phyloP scores from a whole-genome alignment of 2,113 vertebrate species.

The Ivindomyrus marchei region DNA sequence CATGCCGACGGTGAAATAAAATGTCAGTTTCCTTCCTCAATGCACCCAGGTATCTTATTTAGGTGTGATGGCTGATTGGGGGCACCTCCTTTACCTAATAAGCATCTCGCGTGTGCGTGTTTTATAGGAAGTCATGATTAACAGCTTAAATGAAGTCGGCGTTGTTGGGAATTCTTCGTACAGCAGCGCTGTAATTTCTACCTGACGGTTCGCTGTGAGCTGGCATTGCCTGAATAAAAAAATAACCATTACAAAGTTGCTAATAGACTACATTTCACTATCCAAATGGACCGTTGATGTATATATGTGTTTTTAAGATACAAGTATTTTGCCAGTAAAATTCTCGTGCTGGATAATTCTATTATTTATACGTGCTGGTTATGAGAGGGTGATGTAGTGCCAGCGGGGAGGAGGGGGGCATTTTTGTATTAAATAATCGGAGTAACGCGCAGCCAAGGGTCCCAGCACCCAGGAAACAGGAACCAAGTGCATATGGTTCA shows the following conservation, averaged over 20 bases:
- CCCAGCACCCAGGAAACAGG: not conserved
- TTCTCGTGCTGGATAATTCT: conserved; percentile 4
- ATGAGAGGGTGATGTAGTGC: not conserved
- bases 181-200: conserved; percentile 60
- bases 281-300: conserved; percentile 22
- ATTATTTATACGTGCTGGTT: not conserved
- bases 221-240: conserved; percentile 60
- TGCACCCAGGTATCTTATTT: conserved; percentile 85
- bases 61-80: conserved; percentile 79
- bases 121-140: conserved; percentile 66
- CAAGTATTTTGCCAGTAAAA: not conserved
- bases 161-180: conserved; percentile 71
- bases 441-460: not conserved
- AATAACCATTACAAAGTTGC: conserved; percentile 67
- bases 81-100: conserved; percentile 53
- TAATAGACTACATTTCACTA: conserved; percentile 71
- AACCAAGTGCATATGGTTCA: not conserved
- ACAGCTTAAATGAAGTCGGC: conserved; percentile 74
- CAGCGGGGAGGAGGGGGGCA: not conserved
- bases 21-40: conserved; percentile 82
- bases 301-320: not conserved
- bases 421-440: conserved; percentile 8
- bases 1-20: conserved; percentile 81
- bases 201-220: conserved; percentile 66
- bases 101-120: conserved; percentile 48